Evolutionary conservation across 2,113 vertebrate genomes (phyloP), one percentile per base, ranked within the genome.

Genomic region (Notiomystis cincta): DNA sequence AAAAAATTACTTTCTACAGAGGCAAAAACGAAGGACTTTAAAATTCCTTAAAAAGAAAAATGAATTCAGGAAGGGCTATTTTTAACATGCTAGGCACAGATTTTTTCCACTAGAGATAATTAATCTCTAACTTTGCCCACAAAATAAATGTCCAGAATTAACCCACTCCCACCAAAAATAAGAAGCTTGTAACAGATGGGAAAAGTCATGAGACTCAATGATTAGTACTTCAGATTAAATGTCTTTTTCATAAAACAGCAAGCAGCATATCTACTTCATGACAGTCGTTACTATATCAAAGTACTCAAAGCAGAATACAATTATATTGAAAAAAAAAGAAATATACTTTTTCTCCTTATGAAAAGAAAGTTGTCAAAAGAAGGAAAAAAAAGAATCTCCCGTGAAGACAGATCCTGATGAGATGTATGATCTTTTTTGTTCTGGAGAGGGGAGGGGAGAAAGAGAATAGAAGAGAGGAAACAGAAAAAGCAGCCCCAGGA

Each of bases 291-390:
- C 67, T 78, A 53, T 37, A 94, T 94, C 92, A 95, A 96, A 95
- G 93, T 83, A 71, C 92, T 93, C 67, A 73, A 83, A 90, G 93
- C 56, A 92, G 82, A 93, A 94, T 83, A 93, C 76, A 96, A 95
- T 96, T 95, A 89, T 38, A 94, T 11, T 75, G 28, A 67, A 62
- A 91, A 94, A 90, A 95, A 82, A 51, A 88, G 73, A 67, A 78
- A 82, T 30, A 75, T 8, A 72, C 21, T 79, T 93, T 94, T 96
- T 84, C 65, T 93, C 30, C 76, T 89, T 87, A 81, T 91, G 64
- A 96, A 97, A 96, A 90, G 89, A 84, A 96, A 94, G 66, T 91
- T 92, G 94, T 84, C 90, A 93, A 93, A 96, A 91, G 33, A 22
- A 64, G 47, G 3, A 13, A 31, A 75, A 79, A 79, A 70, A 78